These are phyloP conservation scores for Caenorhabditis plicata DNA, from an alignment of 2,888 invertebrate genomes.

Conservation along the genomic window DNA sequence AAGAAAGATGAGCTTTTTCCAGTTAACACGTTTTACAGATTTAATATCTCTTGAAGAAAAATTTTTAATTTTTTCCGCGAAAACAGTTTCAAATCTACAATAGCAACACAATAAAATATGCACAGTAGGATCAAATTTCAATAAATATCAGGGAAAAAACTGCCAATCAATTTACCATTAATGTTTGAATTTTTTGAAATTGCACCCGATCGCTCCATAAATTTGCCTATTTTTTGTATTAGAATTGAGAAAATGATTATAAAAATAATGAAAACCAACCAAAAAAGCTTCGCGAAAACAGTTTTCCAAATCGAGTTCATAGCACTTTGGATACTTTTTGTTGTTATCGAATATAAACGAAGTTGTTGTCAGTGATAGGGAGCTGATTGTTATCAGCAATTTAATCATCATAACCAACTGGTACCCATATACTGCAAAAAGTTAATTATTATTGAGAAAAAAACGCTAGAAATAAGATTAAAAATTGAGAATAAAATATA, in stretches of 20 bases:
- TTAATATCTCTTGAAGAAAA: no score
- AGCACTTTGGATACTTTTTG: slow-evolving; percentile 26
- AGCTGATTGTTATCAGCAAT: slow-evolving; percentile 21
- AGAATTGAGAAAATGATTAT: slow-evolving; percentile 1
- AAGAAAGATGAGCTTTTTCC: no score
- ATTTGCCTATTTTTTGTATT: no score
- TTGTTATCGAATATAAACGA: slow-evolving; percentile 13
- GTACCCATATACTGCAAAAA: slow-evolving; percentile 25
- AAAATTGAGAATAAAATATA: not conserved
- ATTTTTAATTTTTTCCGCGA: no score
- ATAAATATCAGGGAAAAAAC: slow-evolving; percentile 6
- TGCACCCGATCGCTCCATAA: no score
- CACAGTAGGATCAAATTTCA: slow-evolving; percentile 17
- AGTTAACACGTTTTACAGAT: no score
- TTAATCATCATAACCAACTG: slow-evolving; percentile 16
- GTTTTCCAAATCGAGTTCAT: slow-evolving; percentile 47
- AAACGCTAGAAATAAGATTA: not conserved
- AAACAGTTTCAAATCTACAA: no score
- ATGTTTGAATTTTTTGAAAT: not conserved
- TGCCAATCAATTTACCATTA: no score
- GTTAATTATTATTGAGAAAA: not conserved
- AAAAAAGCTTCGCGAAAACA: slow-evolving; percentile 51
- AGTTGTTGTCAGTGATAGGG: slow-evolving; percentile 4
- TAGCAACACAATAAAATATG: no score
- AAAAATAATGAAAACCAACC: slow-evolving; percentile 24